phyloP scores from a whole-genome alignment of 92 coral and sea anemone species.

The Hydrozoanthus gracilis region DNA sequence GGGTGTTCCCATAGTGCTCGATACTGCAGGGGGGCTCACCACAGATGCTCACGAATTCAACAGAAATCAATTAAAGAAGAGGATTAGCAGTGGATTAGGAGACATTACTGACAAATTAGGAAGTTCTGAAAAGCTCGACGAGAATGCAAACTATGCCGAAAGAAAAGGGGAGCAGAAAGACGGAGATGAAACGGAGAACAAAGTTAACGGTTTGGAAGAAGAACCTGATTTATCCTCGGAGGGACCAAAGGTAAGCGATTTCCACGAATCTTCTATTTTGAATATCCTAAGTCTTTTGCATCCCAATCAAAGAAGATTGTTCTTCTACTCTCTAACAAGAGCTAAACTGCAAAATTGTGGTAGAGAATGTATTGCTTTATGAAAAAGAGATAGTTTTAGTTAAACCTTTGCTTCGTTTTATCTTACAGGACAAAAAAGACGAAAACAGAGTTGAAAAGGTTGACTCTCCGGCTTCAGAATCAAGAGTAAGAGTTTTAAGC shows the following conservation, averaged over 20 bases:
- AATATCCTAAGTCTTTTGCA: neutral
- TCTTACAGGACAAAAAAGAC: no score
- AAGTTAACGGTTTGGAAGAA: neutral
- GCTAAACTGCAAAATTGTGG: no score
- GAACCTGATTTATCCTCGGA: neutral
- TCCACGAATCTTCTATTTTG: neutral
- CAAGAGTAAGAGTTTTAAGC: no score
- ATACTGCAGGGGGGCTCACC: conserved; percentile 66
- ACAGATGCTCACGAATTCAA: conserved; percentile 66
- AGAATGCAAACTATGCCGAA: conserved; percentile 48
- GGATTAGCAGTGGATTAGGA: conserved; percentile 51
- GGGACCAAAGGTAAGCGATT: conserved; percentile 5
- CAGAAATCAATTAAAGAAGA: conserved; percentile 52
- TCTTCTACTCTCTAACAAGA: no score
- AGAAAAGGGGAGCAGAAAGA: conserved; percentile 23
- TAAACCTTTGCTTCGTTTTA: no score
- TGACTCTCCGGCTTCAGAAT: no score
- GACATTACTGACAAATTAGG: neutral
- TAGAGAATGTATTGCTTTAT: no score
- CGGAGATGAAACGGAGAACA: neutral
- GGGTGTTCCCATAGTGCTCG: conserved; percentile 89
- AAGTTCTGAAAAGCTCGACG: conserved; percentile 18
- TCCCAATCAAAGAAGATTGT: neutral
- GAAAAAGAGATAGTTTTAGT: no score
- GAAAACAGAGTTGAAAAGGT: no score